Evolutionary conservation across 2,888 invertebrate genomes (phyloP).

Genomic region (Mythimna albipuncta): DNA sequence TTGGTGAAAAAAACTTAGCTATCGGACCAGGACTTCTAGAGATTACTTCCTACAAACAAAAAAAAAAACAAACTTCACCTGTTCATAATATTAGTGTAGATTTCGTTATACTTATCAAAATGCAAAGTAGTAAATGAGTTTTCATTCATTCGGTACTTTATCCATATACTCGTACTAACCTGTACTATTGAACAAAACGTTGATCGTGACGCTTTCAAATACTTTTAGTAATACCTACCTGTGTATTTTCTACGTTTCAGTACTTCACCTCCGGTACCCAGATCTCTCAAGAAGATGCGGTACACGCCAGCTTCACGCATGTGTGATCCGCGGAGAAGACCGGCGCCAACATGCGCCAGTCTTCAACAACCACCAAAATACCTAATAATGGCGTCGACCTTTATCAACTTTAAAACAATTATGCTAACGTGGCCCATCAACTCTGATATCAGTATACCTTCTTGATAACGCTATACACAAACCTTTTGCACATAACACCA

Average conservation of each 20-base stretch:
- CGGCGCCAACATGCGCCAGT: conserved; percentile 85
- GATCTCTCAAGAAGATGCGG: conserved; percentile 93
- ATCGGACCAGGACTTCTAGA: no score
- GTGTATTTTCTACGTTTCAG: conserved; percentile 88
- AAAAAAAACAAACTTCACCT: no score
- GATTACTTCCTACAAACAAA: no score
- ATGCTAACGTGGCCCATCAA: not conserved
- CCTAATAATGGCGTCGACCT: conserved; percentile 87
- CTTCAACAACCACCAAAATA: conserved; percentile 93
- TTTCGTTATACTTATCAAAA: not conserved
- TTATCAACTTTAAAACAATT: conserved; percentile 80
- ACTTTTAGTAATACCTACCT: not conserved
- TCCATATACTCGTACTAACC: not conserved
- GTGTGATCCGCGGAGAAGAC: conserved; percentile 94
- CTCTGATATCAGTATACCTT: not conserved
- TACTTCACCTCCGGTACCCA: conserved; percentile 96
- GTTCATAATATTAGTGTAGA: no score
- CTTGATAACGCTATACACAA: not conserved
- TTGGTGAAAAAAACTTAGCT: no score
- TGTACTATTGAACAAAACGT: no score
- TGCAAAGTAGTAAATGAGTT: not conserved
- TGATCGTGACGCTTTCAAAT: not conserved
- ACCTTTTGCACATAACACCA: no score
- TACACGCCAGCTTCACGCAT: conserved; percentile 96
- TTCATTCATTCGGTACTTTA: not conserved